Evolutionary conservation across 2,797 vertebrate genomes (phyloP).

Genomic region (Syncerus caffer): DNA sequence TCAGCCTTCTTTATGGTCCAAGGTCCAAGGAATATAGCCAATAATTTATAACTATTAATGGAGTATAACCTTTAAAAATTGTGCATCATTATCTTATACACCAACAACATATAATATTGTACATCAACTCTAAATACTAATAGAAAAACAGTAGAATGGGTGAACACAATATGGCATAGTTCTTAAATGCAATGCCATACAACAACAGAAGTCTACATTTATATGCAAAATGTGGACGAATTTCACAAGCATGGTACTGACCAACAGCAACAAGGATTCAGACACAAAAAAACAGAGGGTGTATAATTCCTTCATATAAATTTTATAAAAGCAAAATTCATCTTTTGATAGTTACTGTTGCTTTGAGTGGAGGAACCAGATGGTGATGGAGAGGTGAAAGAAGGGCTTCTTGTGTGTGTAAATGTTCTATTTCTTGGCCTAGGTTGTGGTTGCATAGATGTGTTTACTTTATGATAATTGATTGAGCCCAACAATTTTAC

Average conservation of each 20-base stretch:
- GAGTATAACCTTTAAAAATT: background rate
- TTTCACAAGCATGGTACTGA: background rate
- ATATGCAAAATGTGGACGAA: background rate
- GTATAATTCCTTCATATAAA: accelerated
- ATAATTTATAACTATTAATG: background rate
- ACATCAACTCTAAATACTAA: background rate
- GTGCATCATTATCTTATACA: background rate
- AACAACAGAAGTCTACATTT: background rate
- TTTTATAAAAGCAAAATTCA: background rate
- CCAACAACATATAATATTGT: background rate
- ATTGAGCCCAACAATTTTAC: background rate
- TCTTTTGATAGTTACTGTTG: background rate
- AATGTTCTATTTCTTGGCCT: background rate
- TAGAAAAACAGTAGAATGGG: background rate
- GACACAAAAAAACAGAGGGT: background rate
- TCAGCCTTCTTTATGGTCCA: background rate
- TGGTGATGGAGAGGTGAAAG: background rate
- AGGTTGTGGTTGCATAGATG: accelerated
- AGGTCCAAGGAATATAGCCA: background rate
- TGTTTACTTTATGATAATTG: background rate
- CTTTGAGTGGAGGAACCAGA: background rate
- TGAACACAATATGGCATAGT: background rate
- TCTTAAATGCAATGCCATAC: background rate
- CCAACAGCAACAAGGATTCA: background rate
- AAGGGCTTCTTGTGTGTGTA: too few relatives aligned